These are phyloP conservation scores for Molanna angustata DNA, from an alignment of 2,888 invertebrate species.

Conservation along the genomic window DNA sequence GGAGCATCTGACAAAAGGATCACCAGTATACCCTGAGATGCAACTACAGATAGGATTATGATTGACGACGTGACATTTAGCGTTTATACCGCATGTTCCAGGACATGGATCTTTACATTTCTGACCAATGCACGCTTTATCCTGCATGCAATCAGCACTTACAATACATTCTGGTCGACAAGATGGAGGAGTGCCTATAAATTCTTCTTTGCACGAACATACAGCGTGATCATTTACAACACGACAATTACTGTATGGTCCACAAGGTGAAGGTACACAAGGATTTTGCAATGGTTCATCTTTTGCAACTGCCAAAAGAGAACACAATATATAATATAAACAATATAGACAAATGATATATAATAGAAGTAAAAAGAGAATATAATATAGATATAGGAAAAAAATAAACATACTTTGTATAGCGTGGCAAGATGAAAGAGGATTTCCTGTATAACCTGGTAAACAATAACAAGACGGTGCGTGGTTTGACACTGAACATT, in stretches of 20 bases:
- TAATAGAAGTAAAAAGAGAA: neutral
- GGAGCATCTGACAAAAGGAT: conserved; percentile 75
- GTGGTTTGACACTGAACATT: conserved; percentile 80
- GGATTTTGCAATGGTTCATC: conserved; percentile 50
- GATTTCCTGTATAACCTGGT: conserved; percentile 74
- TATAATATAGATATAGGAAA: neutral
- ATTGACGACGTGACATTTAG: conserved; percentile 78
- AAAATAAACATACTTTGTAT: conserved; percentile 39
- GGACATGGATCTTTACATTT: conserved; percentile 80
- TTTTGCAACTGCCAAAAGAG: conserved; percentile 42
- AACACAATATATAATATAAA: conserved; percentile 29
- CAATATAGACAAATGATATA: neutral
- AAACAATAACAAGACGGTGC: conserved; percentile 75
- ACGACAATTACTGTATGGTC: conserved; percentile 76
- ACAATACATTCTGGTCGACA: conserved; percentile 81
- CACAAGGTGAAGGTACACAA: conserved; percentile 69
- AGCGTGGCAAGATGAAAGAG: conserved; percentile 69
- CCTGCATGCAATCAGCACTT: conserved; percentile 78
- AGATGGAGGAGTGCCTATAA: conserved; percentile 74
- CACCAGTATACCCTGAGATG: conserved; percentile 69
- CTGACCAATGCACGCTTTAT: conserved; percentile 75
- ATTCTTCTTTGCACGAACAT: conserved; percentile 76
- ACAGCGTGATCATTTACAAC: conserved; percentile 70
- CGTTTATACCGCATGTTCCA: conserved; percentile 79
- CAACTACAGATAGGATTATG: conserved; percentile 87